Evolutionary conservation across 2,113 vertebrate genomes (phyloP).

Genomic region (Eublepharis macularius): DNA sequence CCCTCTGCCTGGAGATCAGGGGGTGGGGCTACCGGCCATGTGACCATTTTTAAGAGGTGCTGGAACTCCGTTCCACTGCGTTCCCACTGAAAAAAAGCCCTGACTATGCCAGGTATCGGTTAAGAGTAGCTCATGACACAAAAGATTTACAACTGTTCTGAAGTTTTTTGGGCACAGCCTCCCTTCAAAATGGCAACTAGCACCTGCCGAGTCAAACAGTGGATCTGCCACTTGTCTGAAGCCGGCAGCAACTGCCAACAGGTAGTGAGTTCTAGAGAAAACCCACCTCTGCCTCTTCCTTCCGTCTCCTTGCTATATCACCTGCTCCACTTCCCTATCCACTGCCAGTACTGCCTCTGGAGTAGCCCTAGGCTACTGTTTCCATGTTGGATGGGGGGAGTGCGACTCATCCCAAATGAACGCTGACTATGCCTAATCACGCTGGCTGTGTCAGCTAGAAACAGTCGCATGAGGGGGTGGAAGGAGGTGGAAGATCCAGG

Average conservation of each 20-base stretch:
- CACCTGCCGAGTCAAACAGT: not conserved
- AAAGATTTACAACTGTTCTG: not conserved
- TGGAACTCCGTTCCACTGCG: too few relatives aligned
- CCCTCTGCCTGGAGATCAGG: too few relatives aligned
- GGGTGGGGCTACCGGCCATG: too few relatives aligned
- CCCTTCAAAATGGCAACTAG: not conserved
- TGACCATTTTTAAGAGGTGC: too few relatives aligned
- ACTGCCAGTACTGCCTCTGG: not conserved
- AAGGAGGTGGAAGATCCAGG: not conserved
- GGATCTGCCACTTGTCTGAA: not conserved
- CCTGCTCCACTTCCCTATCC: not conserved
- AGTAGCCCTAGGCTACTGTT: not conserved
- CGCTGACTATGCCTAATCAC: not conserved
- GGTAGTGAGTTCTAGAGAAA: not conserved
- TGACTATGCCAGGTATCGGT: not conserved
- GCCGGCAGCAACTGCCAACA: not conserved
- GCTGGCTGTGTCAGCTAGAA: too few relatives aligned
- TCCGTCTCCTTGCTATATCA: not conserved
- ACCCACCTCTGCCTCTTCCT: not conserved
- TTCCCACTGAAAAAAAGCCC: too few relatives aligned
- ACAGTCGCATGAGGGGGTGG: too few relatives aligned
- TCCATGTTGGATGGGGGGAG: not conserved
- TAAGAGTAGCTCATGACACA: too few relatives aligned
- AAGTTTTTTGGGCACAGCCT: not conserved
- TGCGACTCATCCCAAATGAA: too few relatives aligned